Conservation (phyloP, 2,797 vertebrate species). For the Falco rusticolus region DNA sequence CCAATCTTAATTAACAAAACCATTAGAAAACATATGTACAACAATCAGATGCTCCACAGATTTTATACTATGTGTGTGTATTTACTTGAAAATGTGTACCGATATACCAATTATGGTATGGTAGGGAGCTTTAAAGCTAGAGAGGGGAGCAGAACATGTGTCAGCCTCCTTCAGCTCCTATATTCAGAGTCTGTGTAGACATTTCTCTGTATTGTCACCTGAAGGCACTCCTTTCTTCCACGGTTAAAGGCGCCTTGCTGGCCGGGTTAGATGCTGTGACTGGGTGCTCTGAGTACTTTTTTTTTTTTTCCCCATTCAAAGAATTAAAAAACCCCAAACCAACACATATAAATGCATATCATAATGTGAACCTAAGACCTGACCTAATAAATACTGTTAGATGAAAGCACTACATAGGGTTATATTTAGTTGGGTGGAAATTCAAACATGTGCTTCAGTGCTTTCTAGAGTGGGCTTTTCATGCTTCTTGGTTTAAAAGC, state of each 20-base stretch:
- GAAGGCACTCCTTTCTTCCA: not conserved
- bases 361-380: not conserved
- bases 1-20: not conserved
- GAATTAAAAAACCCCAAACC: fast-evolving
- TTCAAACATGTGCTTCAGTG: not conserved
- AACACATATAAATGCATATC: not conserved
- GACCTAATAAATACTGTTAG: not conserved
- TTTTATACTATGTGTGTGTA: not conserved
- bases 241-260: not conserved
- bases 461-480: not conserved
- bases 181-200: not conserved
- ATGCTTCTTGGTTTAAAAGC: not conserved
- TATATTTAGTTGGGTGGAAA: not conserved
- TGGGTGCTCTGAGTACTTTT: not conserved
- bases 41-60: not conserved
- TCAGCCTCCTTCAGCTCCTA: not conserved
- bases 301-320: not conserved
- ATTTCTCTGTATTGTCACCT: not conserved
- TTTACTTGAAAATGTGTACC: not conserved
- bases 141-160: not conserved
- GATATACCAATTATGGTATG: not conserved
- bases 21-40: not conserved
- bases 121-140: not conserved
- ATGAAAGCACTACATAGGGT: not conserved
- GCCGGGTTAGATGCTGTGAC: not conserved